Evolutionary conservation across 2,797 vertebrate species (phyloP).

Genomic region (Clarias laeviceps): DNA sequence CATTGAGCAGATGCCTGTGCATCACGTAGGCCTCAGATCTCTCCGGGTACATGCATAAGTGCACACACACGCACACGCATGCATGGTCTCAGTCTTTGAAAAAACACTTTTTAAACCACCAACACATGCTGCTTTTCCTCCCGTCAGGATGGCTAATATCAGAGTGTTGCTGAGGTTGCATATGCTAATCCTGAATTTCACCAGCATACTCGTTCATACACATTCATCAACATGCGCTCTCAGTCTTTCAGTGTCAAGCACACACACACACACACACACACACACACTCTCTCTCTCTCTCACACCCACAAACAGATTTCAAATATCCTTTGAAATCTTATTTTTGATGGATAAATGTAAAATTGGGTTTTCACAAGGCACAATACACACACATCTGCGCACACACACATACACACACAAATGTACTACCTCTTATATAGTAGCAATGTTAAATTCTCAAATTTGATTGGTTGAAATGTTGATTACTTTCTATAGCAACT

Average conservation of each 20-base stretch:
- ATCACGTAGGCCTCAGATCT: slow-evolving; percentile 46
- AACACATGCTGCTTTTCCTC: slow-evolving; percentile 30
- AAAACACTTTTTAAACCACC: slow-evolving; percentile 25
- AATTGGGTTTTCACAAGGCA: slow-evolving; percentile 7
- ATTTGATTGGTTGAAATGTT: neutral
- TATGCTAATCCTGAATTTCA: slow-evolving; percentile 52
- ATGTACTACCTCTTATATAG: slow-evolving; percentile 1
- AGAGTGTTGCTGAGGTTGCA: slow-evolving; percentile 58
- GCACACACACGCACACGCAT: slow-evolving; percentile 13
- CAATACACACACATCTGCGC: neutral
- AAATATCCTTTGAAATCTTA: slow-evolving; percentile 15
- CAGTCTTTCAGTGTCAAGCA: slow-evolving; percentile 37
- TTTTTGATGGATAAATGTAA: slow-evolving; percentile 24
- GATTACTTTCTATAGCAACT: neutral
- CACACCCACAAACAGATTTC: neutral
- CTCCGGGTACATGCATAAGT: slow-evolving; percentile 38
- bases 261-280: slow-evolving; percentile 2
- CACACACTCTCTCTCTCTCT: neutral
- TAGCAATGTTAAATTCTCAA: slow-evolving; percentile 4
- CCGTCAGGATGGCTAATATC: slow-evolving; percentile 55
- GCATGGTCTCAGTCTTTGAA: neutral
- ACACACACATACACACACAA: neutral
- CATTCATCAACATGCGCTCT: slow-evolving; percentile 44
- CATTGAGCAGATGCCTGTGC: slow-evolving; percentile 54
- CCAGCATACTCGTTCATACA: slow-evolving; percentile 51